Base-by-base conservation (phyloP, 1,140 invertebrate species). In the Battus philenor region DNA sequence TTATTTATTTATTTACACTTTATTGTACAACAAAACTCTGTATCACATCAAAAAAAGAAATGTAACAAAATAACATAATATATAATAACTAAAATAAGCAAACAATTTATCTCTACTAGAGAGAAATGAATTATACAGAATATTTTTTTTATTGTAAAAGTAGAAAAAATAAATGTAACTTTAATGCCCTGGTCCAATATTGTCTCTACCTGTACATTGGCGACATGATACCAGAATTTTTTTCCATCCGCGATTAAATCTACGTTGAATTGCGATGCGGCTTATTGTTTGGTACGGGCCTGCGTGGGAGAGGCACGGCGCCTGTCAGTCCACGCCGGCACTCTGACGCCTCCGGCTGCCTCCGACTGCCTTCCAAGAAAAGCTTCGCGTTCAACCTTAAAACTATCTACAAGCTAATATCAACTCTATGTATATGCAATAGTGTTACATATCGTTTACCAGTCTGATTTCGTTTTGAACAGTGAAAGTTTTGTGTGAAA, bases 401-500 rank as follows among this genome's bases (percentile, higher is more conserved):
- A 5, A 3, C 3, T 36, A 9, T 9, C 1, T 9, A 2, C 33
- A 36, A 17, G 15, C 33, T 15, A 36, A 18, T 36, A 12, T 36
- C 7, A 2, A 2, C n/a, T 5, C 33, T 36, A 36, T 36, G 4
- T 10, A 10, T 7, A 36, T 11, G 33, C 9, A 7, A 11, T 36
- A 17, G 16, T 36, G 15, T 36, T 7, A 18, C 8, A 36, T 36
- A 18, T 36, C 17, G 15, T 36, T 36, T 36, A 9, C 17, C 10
- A 36, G 11, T 11, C 16, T 11, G n/a, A 10, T 9, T 17, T 36
- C 33, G 18, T 36, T 36, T 15, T 22, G 33, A 20, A 36, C 9
- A 36, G 33, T 36, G 33, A 36, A 36, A 36, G 33, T 36, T 22
- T 34, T 36, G 18, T 20, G 18, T 9, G 2, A 33, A 36, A 1